Evolutionary conservation across 2,797 vertebrate genomes (phyloP).

Genomic region (Myiotriccus ornatus): DNA sequence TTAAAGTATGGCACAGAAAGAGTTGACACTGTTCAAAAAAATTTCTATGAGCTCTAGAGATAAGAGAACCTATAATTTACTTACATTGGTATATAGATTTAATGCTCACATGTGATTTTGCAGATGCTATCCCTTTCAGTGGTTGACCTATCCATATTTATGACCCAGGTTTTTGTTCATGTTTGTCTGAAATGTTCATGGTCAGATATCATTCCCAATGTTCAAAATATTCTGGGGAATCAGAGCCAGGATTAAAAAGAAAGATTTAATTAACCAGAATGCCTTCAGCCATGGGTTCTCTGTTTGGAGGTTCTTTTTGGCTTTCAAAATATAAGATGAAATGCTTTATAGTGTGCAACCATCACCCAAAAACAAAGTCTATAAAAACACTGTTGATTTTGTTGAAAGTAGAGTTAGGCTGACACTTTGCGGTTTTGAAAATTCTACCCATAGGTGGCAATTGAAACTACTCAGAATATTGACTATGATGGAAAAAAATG

Average conservation of each 20-base stretch:
- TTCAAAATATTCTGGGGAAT: background rate
- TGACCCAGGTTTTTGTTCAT: background rate
- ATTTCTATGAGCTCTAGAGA: background rate
- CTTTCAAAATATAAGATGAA: background rate
- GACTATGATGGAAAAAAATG: conserved; percentile 38
- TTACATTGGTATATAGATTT: background rate
- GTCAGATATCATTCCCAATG: background rate
- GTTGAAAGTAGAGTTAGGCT: background rate
- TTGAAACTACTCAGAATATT: conserved; percentile 26
- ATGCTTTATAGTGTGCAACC: background rate
- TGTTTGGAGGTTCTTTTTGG: background rate
- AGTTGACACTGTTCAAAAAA: background rate
- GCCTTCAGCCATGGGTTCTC: background rate
- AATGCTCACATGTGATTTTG: background rate
- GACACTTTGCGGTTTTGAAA: background rate
- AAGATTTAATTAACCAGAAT: background rate
- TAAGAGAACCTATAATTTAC: background rate
- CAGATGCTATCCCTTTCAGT: background rate
- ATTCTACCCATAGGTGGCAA: background rate
- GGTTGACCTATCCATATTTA: background rate
- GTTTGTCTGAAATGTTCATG: background rate
- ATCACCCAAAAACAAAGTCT: background rate
- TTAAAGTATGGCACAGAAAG: background rate
- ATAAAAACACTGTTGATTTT: background rate
- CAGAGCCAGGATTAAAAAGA: background rate